phyloP scores from a whole-genome alignment of 92 coral and sea anemone species.

The Bergia sp. region DNA sequence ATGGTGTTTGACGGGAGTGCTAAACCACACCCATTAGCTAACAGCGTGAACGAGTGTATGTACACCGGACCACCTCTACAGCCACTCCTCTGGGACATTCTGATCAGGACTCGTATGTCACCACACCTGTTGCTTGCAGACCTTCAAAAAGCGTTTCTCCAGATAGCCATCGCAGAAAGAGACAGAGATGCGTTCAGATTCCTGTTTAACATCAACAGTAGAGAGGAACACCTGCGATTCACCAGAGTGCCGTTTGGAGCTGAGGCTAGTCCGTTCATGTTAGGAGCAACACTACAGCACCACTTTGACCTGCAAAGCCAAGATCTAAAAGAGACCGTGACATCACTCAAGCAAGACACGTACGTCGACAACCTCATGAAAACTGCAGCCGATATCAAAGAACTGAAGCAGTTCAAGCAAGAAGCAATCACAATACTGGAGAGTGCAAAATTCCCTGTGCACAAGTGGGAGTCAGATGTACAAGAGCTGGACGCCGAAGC shows the following conservation, averaged over 20 bases:
- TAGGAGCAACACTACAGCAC: no score
- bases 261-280: no score
- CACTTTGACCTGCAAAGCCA: no score
- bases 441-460: conserved; percentile 39
- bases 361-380: conserved; percentile 66
- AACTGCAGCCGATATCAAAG: conserved; percentile 23
- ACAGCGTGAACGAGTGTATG: conserved; percentile 67
- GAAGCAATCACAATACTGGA: conserved; percentile 50
- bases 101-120: conserved; percentile 60
- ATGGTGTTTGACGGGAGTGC: conserved; percentile 71
- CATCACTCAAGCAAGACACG: conserved; percentile 55
- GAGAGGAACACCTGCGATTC: conserved; percentile 63
- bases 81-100: conserved; percentile 68
- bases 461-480: conserved; percentile 53
- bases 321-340: no score
- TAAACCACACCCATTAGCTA: conserved; percentile 57
- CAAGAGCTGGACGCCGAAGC: conserved; percentile 28
- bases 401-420: conserved; percentile 48
- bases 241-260: conserved; percentile 69
- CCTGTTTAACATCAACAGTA: conserved; percentile 52
- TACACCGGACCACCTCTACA: conserved; percentile 60
- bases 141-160: conserved; percentile 64
- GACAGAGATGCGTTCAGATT: conserved; percentile 67
- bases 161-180: conserved; percentile 53
- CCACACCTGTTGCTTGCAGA: conserved; percentile 58